Evolutionary conservation across 1,140 invertebrate species (phyloP), one percentile per base, ranked within the genome.

Genomic region (Bacillus rossius): DNA sequence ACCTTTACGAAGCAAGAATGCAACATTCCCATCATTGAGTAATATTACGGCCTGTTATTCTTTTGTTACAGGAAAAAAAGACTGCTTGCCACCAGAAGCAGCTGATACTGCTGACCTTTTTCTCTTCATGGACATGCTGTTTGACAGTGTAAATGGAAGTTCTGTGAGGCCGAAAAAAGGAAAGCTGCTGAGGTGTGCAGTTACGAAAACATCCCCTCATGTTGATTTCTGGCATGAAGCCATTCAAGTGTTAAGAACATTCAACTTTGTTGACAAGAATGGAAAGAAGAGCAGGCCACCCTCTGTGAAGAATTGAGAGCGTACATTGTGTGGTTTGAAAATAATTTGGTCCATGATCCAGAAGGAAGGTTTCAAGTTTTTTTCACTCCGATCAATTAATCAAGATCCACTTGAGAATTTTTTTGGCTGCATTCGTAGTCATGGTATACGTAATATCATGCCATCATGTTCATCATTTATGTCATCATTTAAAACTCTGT

Each of bases 71-170:
- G 29, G 29, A 34, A 4, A 10, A 34, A 10, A 34, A 7, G 29
- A 34, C 29, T 34, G 29, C 10, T 34, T 34, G 29, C 4, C 29
- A 7, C 4, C 4, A 34, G 29, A 34, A 7, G 29, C 29, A 4
- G 42, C 42, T 5, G 61, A 50, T 29, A 61, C 61, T 40, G 61
- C 55, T 29, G 54, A 57, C 48, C 57, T 57, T 37, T 22, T 57
- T 2, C 49, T 55, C 20, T 63, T 61, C 22, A 19, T 61, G 13
- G 55, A 61, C 38, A 41, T 60, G 34, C 34, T 63, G 23, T 63
- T 57, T 40, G 61, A 63, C 43, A 57, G 54, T 29, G 47, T 57
- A 1, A 63, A 63, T 61, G 53, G 57, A 17, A 17, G 37, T 50
- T 8, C 4, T 13, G 20, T 49, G 8, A 10, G 25, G 26, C n/a